Evolutionary conservation across 2,113 vertebrate species (phyloP).

Genomic region (Aix galericulata): DNA sequence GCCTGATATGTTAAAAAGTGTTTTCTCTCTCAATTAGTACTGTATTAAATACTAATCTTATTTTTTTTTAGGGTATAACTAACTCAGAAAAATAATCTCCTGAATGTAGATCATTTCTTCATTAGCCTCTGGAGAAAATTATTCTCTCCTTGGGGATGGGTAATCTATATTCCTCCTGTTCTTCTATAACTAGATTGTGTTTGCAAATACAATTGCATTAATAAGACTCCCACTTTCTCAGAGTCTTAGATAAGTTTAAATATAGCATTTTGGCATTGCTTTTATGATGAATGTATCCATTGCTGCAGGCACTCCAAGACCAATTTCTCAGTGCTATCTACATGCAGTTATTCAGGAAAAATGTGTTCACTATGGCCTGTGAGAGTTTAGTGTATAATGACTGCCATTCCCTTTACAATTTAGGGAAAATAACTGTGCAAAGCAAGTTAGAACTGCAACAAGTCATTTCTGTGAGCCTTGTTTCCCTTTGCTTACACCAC

Average conservation of each 20-base stretch:
- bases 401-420: background rate
- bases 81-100: slow-evolving; percentile 41
- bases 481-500: background rate
- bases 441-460: background rate
- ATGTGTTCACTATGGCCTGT: background rate
- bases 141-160: background rate
- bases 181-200: slow-evolving; percentile 43
- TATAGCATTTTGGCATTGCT: slow-evolving; percentile 19
- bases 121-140: slow-evolving; percentile 41
- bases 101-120: slow-evolving; percentile 11
- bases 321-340: slow-evolving; percentile 29
- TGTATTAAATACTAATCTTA: background rate
- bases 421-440: slow-evolving; percentile 12
- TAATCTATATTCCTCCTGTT: slow-evolving; percentile 41
- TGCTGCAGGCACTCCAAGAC: slow-evolving; percentile 5
- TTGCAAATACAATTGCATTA: slow-evolving; percentile 62
- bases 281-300: slow-evolving; percentile 14
- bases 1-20: slow-evolving; percentile 2
- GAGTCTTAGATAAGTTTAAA: slow-evolving; percentile 42
- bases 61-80: background rate
- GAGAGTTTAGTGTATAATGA: slow-evolving; percentile 12
- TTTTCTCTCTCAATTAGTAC: slow-evolving; percentile 40
- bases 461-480: background rate
- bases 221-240: slow-evolving; percentile 36
- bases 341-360: background rate